A percentile compares a stretch with the other conserved stretches of the same genome.
These are phyloP conservation scores for Atlantisia rogersi DNA, from an alignment of 2,113 vertebrate genomes.

Conservation along the genomic window DNA sequence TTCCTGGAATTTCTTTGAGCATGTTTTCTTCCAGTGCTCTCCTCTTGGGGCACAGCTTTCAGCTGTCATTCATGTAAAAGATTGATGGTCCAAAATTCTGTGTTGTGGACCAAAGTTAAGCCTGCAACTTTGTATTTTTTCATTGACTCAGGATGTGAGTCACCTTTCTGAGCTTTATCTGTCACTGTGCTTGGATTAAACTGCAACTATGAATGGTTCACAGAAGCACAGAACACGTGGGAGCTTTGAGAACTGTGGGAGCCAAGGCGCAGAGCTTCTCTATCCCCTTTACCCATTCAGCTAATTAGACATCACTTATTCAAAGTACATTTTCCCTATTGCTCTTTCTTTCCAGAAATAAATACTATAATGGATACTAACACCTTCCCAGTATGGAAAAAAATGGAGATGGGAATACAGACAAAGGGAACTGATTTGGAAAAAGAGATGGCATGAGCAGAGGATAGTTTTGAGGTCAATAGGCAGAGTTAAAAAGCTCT, in stretches of 20 bases:
- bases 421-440: not conserved
- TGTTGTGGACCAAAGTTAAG: not conserved
- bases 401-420: not conserved
- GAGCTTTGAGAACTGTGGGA: not conserved
- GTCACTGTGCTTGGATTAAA: not conserved
- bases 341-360: not conserved
- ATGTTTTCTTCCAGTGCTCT: not conserved
- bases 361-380: not conserved
- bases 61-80: not conserved
- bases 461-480: not conserved
- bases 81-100: not conserved
- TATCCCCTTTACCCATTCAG: not conserved
- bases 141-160: not conserved
- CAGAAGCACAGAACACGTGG: too few relatives aligned
- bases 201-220: not conserved
- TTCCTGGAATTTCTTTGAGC: not conserved
- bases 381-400: not conserved
- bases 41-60: not conserved
- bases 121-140: not conserved
- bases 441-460: not conserved
- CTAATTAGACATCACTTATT: not conserved
- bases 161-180: not conserved
- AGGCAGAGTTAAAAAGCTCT: not conserved
- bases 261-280: not conserved
- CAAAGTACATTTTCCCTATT: not conserved